Base-by-base conservation (phyloP, 2,113 vertebrate genomes). In the Ondatra zibethicus region DNA sequence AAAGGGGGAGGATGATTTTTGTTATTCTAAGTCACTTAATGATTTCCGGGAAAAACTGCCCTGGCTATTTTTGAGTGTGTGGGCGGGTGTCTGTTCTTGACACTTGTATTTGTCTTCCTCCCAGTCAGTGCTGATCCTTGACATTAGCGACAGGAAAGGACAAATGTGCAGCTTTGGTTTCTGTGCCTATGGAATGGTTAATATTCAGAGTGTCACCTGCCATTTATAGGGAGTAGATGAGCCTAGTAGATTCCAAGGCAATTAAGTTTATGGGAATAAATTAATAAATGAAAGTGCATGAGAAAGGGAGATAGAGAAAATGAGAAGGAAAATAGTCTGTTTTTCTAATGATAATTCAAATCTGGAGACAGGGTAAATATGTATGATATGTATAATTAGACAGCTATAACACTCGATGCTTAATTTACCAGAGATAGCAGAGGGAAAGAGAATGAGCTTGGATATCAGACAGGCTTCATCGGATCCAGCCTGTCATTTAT, bases 201-300 rank as follows among this genome's bases (percentile, higher is more conserved):
- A 85, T 14, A 70, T 39, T 5, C 23, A 42, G 0, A 47, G 5
- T 80, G 42, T 68, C 12, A 72, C 12, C 13, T 39, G 29, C 29
- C 76, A 45, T 50, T 89, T 76, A 39, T 88, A 29, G 23, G 42
- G 21, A 88, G n/a, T 5, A 73, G 19, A 81, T 80, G 77, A 45
- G 42, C 52, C 1, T 31, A 66, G 29, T 42, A 75, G 5, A 6
- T 91, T 92, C 58, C 52, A n/a, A 70, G 73, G 47, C 17, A 93
- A 95, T 80, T 90, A 95, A 89, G 70, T 88, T 52, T 72, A 29
- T 72, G 14, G 45, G 27, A 88, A 90, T 87, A 87, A 78, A 89
- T 91, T 47, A 93, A 92, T 86, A 84, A 93, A 70, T 78, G 12
- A 82, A 16, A 73, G 8, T 80, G 61, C 58, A 31, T 88, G 82